Evolutionary conservation across 2,888 invertebrate genomes (phyloP), one percentile per base, ranked within the genome.

Genomic region (Dasypolia templi): DNA sequence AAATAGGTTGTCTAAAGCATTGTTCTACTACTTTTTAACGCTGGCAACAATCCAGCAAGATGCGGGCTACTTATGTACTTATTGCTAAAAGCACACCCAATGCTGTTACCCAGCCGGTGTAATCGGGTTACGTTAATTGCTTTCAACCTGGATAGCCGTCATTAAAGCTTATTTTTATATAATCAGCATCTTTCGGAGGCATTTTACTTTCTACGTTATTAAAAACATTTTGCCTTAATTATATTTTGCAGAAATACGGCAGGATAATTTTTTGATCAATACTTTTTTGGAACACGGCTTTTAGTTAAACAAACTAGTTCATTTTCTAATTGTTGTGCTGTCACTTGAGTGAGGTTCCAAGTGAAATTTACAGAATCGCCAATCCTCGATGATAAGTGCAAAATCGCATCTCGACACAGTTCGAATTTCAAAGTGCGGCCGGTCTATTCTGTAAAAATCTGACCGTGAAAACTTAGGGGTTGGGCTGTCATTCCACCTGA

Each of bases 61-160:
- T 62, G 32, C 42, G 26, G 42, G 58, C 22, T 63, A 44, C 75
- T 17, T 53, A 53, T 6, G 2, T 7, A 59, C 35, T 51, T n/a
- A 75, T 42, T 64, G 26, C 53, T 83, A 65, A 81, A 84, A 84
- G 63, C 56, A n/a, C 67, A 84, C 82, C 85, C 72, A 81, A 84
- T 72, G 84, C n/a, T 29, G 44, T 61, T 68, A 55, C 66, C 69
- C 49, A 73, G 68, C 83, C 56, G 29, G 46, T 77, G 55, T 61
- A 64, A 56, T 58, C 73, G 26, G 63, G 39, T 66, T 51, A 56
- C 46, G 42, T 39, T 69, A 75, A 83, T 74, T 74, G 69, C 55
- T 79, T 46, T 26, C 39, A 53, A 83, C 64, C 44, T 59, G 75
- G 29, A 51, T 67, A 64, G 49, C 66, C 69, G 58, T 75, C 81